Percentiles rank a stretch among this genome's conserved stretches.
phyloP scores from a whole-genome alignment of 2,797 vertebrate genomes.

The Nannoperca obscura region DNA sequence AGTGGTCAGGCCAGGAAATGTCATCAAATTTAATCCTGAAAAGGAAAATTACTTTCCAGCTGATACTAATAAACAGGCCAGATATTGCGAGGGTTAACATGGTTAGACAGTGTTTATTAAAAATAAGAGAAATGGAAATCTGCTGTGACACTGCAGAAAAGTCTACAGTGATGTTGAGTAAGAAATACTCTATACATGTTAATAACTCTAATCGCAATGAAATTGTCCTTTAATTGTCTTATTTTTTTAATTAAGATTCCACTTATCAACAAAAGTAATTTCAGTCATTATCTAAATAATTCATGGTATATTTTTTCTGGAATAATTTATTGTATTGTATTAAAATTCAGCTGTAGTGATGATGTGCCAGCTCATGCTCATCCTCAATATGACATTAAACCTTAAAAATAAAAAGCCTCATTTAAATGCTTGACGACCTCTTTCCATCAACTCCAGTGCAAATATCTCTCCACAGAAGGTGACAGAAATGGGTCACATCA shows the following conservation, averaged over 20 bases:
- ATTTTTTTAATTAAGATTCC: constrained; percentile 33
- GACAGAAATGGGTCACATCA: constrained; percentile 61
- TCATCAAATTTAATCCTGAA: neutral
- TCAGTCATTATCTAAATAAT: constrained; percentile 43
- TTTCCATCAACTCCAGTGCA: constrained; percentile 24
- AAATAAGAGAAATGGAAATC: constrained; percentile 12
- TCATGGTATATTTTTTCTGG: constrained; percentile 37
- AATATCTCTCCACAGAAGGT: constrained; percentile 27
- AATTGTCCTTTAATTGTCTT: constrained; percentile 27
- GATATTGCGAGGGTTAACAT: constrained; percentile 13
- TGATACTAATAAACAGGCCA: constrained; percentile 20
- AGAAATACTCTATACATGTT: constrained; percentile 1
- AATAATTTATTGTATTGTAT: constrained; percentile 38
- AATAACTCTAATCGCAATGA: neutral
- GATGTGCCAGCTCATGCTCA: constrained; percentile 33
- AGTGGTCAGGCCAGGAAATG: constrained; percentile 12
- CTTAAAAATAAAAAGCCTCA: constrained; percentile 42
- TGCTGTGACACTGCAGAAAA: constrained; percentile 6
- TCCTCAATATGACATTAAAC: constrained; percentile 14
- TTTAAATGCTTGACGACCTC: constrained; percentile 39
- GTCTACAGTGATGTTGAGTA: neutral
- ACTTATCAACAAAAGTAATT: constrained; percentile 41
- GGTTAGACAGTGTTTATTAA: constrained; percentile 25
- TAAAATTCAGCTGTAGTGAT: constrained; percentile 28
- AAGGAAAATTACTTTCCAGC: neutral